These are phyloP conservation scores for Gila orcuttii DNA, from an alignment of 2,113 vertebrate species.

Conservation along the genomic window DNA sequence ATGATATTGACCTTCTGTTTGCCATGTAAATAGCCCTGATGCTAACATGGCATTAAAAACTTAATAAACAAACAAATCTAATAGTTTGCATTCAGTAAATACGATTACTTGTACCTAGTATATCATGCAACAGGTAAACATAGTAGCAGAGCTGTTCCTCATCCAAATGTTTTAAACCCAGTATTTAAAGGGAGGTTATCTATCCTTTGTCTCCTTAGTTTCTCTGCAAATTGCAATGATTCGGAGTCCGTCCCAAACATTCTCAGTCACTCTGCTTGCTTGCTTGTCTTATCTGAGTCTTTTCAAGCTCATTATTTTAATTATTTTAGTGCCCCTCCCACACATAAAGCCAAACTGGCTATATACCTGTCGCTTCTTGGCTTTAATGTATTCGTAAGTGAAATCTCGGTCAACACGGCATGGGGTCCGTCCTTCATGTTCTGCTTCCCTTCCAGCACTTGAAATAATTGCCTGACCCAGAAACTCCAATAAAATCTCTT, in stretches of 20 bases:
- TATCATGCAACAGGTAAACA: neutral
- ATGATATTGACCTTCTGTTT: too few relatives aligned
- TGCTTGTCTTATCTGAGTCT: neutral
- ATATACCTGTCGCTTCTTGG: neutral
- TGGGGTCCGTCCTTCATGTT: neutral
- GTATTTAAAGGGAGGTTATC: neutral
- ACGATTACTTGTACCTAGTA: neutral
- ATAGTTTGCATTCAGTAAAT: neutral
- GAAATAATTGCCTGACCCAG: neutral
- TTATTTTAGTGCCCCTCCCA: neutral
- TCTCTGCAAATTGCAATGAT: neutral
- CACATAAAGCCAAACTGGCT: neutral
- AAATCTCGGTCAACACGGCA: neutral
- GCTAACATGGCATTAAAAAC: too few relatives aligned
- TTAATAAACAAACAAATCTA: neutral
- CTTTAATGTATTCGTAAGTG: neutral
- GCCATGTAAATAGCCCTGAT: too few relatives aligned
- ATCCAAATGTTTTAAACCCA: neutral
- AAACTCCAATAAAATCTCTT: neutral
- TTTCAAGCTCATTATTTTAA: neutral
- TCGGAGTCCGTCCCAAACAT: too few relatives aligned
- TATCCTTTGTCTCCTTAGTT: neutral
- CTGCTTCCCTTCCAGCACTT: neutral
- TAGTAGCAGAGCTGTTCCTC: neutral
- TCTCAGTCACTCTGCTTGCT: neutral